Evolutionary conservation across 2,113 vertebrate genomes (phyloP).

Genomic region (Laticauda laticaudata): DNA sequence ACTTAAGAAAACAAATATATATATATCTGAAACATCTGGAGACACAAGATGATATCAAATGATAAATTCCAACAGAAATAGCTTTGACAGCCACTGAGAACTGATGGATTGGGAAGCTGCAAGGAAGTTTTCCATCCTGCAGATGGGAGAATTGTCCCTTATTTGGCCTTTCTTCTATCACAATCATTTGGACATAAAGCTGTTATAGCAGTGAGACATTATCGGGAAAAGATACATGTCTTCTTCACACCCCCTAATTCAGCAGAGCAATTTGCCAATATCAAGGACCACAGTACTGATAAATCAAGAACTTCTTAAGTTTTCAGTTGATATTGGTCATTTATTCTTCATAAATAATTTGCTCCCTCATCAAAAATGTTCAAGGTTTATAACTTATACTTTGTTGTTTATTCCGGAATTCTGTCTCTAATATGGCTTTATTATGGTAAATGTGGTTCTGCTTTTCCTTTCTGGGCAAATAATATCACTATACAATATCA

Average conservation of each 20-base stretch:
- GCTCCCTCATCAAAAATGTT: neutral
- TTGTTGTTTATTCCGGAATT: neutral
- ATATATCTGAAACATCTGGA: no score
- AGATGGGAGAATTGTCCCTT: neutral
- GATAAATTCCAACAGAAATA: conserved; percentile 4
- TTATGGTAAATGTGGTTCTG: neutral
- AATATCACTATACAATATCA: neutral
- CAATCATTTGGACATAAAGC: neutral
- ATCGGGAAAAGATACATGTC: neutral
- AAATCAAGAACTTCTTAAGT: neutral
- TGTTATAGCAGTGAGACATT: neutral
- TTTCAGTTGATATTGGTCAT: neutral
- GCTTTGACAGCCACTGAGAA: neutral
- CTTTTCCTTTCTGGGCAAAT: neutral
- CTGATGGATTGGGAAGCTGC: neutral
- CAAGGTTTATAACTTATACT: neutral
- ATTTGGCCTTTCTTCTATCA: neutral
- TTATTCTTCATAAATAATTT: neutral
- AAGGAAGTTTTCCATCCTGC: neutral
- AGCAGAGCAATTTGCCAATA: neutral
- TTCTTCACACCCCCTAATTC: neutral
- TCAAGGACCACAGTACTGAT: neutral
- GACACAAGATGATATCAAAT: neutral
- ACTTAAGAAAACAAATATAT: no score
- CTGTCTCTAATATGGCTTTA: neutral